phyloP scores from a whole-genome alignment of 2,888 invertebrate species.

The Salpingus planirostris region DNA sequence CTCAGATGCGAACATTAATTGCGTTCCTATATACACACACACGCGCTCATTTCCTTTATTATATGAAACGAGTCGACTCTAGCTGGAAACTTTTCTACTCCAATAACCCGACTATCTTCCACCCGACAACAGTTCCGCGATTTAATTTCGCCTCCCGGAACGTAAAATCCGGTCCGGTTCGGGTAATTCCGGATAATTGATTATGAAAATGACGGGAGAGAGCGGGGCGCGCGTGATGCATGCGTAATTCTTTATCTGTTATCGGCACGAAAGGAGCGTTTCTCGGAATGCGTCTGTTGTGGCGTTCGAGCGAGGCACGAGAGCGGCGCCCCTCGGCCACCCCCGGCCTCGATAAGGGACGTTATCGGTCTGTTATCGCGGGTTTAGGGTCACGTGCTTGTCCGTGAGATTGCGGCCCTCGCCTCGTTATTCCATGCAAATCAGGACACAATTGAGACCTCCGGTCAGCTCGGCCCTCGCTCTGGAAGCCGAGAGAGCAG shows the following conservation, averaged over 20 bases:
- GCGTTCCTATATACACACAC: no score
- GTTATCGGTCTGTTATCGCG: slow-evolving; percentile 28
- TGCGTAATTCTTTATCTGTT: slow-evolving; percentile 22
- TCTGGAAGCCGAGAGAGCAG: no score
- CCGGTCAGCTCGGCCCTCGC: slow-evolving; percentile 25
- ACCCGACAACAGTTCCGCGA: no score
- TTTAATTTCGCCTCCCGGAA: no score
- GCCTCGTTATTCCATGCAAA: slow-evolving; percentile 36
- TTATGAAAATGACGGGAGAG: neutral
- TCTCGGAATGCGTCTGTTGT: slow-evolving; percentile 22
- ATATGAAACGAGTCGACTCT: no score
- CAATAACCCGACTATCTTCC: no score
- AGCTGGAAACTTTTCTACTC: no score
- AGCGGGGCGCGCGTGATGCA: no score
- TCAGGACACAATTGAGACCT: slow-evolving; percentile 28
- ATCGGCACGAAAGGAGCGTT: slow-evolving; percentile 25
- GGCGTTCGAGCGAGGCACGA: slow-evolving; percentile 13
- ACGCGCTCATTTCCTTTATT: no score
- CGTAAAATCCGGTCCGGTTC: no score
- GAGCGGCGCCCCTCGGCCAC: neutral
- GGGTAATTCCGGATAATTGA: neutral
- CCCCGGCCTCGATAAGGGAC: slow-evolving; percentile 18
- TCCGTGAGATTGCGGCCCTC: slow-evolving; percentile 26
- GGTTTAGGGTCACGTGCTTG: slow-evolving; percentile 26
- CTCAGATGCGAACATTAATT: no score